Base-by-base conservation (phyloP, 2,888 invertebrate genomes). In the Euzetes globulus region DNA sequence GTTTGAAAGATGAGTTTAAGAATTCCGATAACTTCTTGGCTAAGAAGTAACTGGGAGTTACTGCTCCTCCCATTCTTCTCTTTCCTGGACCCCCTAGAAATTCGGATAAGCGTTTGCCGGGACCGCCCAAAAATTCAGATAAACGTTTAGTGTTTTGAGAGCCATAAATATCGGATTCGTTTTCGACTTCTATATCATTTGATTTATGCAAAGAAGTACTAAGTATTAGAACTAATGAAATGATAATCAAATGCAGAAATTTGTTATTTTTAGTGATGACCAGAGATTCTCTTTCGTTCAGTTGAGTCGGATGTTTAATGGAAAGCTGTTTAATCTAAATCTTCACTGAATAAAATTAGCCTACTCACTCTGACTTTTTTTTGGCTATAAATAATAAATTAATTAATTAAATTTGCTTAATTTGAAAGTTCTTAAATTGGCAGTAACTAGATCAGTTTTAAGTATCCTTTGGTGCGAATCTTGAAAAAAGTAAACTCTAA, bases 71-170 rank as follows among this genome's bases (percentile, higher is more conserved):
- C 2, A 60, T 25, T 22, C 68, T 22, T 22, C 78, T 71, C 33
- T 78, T 78, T 13, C 77, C 78, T 0, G 78, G 78, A 58, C 77
- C 78, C 17, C 78, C 78, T 17, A 78, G 71, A 58, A 77, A 78
- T 47, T 78, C 77, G 4, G 77, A 77, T 17, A 76, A 50, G n/a
- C 78, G 47, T 47, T 78, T 78, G 13, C 77, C 78, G 4, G 78
- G 77, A 47, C 77, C 77, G 6, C 77, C 78, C 1, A 78, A 65
- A 41, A 78, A 78, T 65, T 78, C 78, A 19, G 78, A 78, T 1
- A 75, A 73, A 29, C 77, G n/a, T 45, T 78, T 78, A 11, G 76
- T 76, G 45, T 76, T 75, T 17, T 75, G 77, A 74, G 76, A 76
- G 52, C 76, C 77, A 13, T 76, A 74, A 70, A 76, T 76, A 65